These are phyloP conservation scores for Oreortyx pictus DNA, from an alignment of 2,797 vertebrate genomes.

Conservation along the genomic window DNA sequence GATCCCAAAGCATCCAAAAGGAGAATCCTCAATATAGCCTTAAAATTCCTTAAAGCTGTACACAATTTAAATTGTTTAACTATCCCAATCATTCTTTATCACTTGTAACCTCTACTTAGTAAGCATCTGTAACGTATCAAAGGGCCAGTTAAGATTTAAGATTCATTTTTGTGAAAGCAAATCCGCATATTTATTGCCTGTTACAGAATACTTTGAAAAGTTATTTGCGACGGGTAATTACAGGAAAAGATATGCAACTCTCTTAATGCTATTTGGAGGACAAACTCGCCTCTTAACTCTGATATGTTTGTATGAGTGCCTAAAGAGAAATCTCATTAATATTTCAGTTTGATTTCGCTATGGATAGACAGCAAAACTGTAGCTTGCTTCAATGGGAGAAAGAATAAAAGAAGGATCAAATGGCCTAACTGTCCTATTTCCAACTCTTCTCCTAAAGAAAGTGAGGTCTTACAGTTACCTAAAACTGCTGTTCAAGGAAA, in stretches of 20 bases:
- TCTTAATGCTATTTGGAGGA: not conserved
- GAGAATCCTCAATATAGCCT: not conserved
- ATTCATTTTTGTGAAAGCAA: not conserved
- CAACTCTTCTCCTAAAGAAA: not conserved
- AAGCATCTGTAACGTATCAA: not conserved
- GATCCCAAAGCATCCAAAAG: not conserved
- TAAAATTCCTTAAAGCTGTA: not conserved
- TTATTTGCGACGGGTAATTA: not conserved
- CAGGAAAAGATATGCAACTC: not conserved
- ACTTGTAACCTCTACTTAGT: not conserved
- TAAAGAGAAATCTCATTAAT: not conserved
- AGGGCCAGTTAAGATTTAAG: not conserved
- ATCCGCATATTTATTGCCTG: not conserved
- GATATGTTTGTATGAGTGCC: not conserved
- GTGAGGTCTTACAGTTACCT: not conserved
- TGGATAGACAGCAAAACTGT: not conserved
- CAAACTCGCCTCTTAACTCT: not conserved
- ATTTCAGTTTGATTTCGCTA: not conserved
- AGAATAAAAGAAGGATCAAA: not conserved
- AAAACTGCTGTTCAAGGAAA: not conserved
- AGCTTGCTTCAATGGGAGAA: not conserved
- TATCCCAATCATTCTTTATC: not conserved
- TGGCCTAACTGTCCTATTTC: not conserved
- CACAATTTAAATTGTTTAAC: not conserved
- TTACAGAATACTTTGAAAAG: not conserved